Evolutionary conservation across 2,888 invertebrate genomes (phyloP).

Genomic region (Limnephilus lunatus): DNA sequence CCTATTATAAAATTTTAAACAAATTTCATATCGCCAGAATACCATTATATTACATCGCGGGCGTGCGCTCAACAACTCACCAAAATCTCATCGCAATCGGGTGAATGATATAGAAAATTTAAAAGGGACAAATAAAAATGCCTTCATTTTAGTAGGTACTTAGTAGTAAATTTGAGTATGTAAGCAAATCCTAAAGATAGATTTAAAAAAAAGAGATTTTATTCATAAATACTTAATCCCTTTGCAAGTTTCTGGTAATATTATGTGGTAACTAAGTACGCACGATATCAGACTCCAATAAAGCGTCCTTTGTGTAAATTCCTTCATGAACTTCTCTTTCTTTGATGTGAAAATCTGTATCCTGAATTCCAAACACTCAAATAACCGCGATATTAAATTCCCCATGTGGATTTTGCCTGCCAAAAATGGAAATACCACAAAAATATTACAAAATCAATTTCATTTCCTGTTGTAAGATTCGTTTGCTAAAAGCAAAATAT

Average conservation of each 20-base stretch:
- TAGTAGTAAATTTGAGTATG: no score
- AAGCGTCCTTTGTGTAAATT: slow-evolving; percentile 21
- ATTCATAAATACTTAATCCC: neutral
- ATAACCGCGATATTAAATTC: slow-evolving; percentile 38
- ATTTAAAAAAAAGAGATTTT: no score
- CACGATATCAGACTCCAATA: neutral
- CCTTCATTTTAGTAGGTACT: no score
- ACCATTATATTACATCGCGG: no score
- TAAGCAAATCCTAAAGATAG: no score
- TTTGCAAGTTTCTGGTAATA: neutral
- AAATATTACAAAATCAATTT: slow-evolving; percentile 36
- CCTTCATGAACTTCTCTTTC: slow-evolving; percentile 11
- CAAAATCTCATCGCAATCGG: no score
- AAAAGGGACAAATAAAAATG: no score
- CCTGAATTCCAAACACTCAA: slow-evolving; percentile 10
- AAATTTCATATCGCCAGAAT: no score
- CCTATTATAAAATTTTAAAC: no score
- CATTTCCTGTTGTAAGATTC: slow-evolving; percentile 19
- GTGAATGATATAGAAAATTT: no score
- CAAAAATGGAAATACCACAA: slow-evolving; percentile 16
- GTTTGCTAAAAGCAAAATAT: slow-evolving; percentile 28
- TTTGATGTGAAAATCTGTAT: slow-evolving; percentile 26
- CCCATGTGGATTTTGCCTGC: slow-evolving; percentile 11
- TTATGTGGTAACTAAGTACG: neutral
- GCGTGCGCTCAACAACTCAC: no score